Conservation (phyloP, 2,888 invertebrate genomes). For the Strigamia maritima region DNA sequence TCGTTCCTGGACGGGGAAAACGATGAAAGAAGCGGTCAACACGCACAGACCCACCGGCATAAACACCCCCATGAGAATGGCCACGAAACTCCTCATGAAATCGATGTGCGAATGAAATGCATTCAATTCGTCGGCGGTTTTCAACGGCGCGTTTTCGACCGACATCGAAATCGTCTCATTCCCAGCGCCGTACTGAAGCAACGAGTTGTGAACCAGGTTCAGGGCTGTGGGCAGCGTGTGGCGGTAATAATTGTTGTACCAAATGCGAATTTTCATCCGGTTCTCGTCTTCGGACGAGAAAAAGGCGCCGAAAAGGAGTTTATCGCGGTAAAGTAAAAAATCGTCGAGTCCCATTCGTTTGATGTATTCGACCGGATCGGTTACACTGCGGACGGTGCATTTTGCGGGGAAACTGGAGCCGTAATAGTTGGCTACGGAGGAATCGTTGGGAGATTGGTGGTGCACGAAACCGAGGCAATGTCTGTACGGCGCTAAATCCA, state of each 20-base stretch:
- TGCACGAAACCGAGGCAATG: not conserved
- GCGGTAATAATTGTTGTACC: not conserved
- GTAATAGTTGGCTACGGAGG: not conserved
- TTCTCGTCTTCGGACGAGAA: not conserved
- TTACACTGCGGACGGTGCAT: not conserved
- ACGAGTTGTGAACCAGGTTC: constrained; percentile 58
- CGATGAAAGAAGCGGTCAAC: constrained; percentile 54
- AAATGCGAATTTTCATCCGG: not conserved
- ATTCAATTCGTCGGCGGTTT: constrained; percentile 50
- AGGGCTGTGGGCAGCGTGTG: constrained; percentile 21
- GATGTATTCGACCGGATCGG: not conserved
- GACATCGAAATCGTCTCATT: constrained; percentile 51
- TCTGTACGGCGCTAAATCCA: not conserved
- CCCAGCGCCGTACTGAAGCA: constrained; percentile 55
- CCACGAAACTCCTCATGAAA: not conserved
- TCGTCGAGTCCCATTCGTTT: not conserved
- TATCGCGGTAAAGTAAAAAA: not conserved
- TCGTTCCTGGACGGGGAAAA: constrained; percentile 48
- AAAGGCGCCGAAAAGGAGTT: not conserved
- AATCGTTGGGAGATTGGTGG: not conserved
- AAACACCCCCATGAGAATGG: constrained; percentile 41
- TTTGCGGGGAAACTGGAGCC: not conserved
- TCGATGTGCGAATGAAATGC: no score
- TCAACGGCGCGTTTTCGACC: constrained; percentile 66
- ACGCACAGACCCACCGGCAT: constrained; percentile 58